Percentiles rank a stretch among this genome's conserved stretches.
These are phyloP conservation scores for Popillia japonica DNA, from an alignment of 1,140 invertebrate genomes.

Conservation along the genomic window DNA sequence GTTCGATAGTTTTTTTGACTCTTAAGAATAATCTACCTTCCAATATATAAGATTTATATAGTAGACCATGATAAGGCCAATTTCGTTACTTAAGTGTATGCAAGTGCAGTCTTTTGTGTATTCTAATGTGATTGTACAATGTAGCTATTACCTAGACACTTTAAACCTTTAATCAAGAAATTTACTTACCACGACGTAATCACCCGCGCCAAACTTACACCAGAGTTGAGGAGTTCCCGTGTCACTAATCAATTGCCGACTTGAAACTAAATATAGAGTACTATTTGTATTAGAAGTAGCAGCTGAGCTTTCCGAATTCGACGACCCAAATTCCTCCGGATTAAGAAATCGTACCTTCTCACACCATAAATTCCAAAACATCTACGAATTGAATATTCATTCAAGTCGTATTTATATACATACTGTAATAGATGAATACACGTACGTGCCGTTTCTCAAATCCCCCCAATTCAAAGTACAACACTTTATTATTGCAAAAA, in stretches of 20 bases:
- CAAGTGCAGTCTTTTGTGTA: no score
- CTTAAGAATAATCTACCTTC: no score
- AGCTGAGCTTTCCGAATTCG: slow-evolving; percentile 64
- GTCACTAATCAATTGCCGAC: slow-evolving; percentile 51
- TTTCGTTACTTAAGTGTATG: no score
- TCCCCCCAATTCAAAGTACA: slow-evolving; percentile 64
- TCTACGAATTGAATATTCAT: slow-evolving; percentile 50
- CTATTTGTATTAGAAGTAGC: slow-evolving; percentile 63
- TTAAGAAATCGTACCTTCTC: slow-evolving; percentile 61
- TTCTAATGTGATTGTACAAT: no score
- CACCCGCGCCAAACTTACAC: slow-evolving; percentile 54
- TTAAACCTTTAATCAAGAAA: no score
- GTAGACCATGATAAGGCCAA: no score
- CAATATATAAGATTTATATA: no score
- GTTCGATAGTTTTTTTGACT: no score
- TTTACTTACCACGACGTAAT: slow-evolving; percentile 40
- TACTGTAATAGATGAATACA: slow-evolving; percentile 45
- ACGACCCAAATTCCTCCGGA: slow-evolving; percentile 59
- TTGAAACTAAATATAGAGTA: slow-evolving; percentile 59
- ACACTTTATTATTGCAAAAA: slow-evolving; percentile 61
- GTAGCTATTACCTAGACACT: no score
- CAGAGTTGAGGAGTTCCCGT: slow-evolving; percentile 58
- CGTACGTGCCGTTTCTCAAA: slow-evolving; percentile 60
- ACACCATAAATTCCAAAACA: slow-evolving; percentile 68
- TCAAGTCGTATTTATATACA: slow-evolving; percentile 11